Base-by-base conservation (phyloP, 2,797 vertebrate species). In the Muscicapa striata region DNA sequence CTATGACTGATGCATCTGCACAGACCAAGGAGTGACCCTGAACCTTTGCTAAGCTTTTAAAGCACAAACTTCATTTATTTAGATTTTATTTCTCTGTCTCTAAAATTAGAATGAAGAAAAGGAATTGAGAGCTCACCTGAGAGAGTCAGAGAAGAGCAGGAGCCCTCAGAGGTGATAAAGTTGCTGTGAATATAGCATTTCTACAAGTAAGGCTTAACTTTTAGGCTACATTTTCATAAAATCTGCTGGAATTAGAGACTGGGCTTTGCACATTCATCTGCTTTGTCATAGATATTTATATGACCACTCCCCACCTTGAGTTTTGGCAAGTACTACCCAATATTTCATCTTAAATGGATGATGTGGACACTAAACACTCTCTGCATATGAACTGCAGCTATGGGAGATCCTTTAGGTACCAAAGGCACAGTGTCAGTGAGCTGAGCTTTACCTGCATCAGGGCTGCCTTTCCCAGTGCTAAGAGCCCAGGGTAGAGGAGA, bases 11-110 rank as follows among this genome's bases (percentile, higher is more conserved):
- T 91, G 59, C 9, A 52, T 48, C 74, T 23, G 1, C 14, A 23
- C 45, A 74, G 88, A 66, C 49, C 52, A n/a, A 54, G 79, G 57
- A 84, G 55, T 67, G 81, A 93, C 84, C 74, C 57, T 90, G 90
- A 87, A 21, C 67, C 29, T 95, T 52, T 59, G 61, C 67, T 79
- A 52, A 89, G 84, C 52, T 85, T 57, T 70, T 54, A 79, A 92
- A 88, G 52, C 22, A 54, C 38, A 14, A n/a, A 59, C 55, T 90
- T 93, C 75, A 87, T 95, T 94, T 91, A 77, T 96, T 95, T 74
- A 92, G 36, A 77, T 94, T 91, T 90, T 82, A 34, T 41, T 51
- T 74, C 62, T 43, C 51, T 77, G 67, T 74, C 59, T 92, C 41
- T 82, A 36, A 67, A 92, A 49, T 11, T 12, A 15, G 45, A 77